A percentile compares a stretch with the other conserved stretches of the same genome.
Conservation (phyloP, 2,113 vertebrate genomes). For the Limanda limanda region DNA sequence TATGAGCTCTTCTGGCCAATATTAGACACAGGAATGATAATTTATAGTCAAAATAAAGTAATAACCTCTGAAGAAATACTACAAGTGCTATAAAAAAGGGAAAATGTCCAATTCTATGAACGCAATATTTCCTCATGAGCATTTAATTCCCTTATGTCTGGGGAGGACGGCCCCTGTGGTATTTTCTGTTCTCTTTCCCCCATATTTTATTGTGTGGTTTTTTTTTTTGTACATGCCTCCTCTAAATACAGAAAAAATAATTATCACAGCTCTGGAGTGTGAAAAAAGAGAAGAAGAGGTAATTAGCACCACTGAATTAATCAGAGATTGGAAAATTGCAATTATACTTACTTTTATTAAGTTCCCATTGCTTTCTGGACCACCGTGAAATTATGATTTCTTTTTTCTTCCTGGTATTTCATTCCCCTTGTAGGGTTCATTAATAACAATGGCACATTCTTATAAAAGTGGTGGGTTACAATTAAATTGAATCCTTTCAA, state of each 20-base stretch:
- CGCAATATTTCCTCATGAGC: constrained; percentile 30
- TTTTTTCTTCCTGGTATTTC: constrained; percentile 24
- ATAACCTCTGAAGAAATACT: background rate
- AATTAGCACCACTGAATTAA: constrained; percentile 79
- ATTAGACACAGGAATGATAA: background rate
- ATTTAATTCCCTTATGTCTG: constrained; percentile 19
- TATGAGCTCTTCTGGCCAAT: background rate
- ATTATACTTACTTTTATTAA: constrained; percentile 76
- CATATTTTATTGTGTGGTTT: constrained; percentile 6
- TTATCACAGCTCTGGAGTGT: constrained; percentile 53
- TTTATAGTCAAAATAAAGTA: background rate
- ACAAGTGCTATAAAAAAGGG: background rate
- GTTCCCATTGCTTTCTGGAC: constrained; percentile 73
- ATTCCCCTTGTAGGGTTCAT: constrained; percentile 36
- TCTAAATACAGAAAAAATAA: constrained; percentile 63
- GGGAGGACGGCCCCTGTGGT: background rate
- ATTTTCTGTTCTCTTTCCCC: constrained; percentile 9
- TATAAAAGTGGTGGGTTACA: constrained; percentile 23
- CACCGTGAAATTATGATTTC: constrained; percentile 66
- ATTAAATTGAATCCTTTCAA: constrained; percentile 20
- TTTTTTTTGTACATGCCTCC: constrained; percentile 29
- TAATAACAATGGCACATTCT: constrained; percentile 51
- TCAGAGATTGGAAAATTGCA: constrained; percentile 76
- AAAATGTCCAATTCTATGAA: constrained; percentile 11
- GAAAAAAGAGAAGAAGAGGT: constrained; percentile 48